A percentile compares a stretch with the other conserved stretches of the same genome.
Evolutionary conservation across 2,888 invertebrate genomes (phyloP).

Genomic region (Octodonta nipae): DNA sequence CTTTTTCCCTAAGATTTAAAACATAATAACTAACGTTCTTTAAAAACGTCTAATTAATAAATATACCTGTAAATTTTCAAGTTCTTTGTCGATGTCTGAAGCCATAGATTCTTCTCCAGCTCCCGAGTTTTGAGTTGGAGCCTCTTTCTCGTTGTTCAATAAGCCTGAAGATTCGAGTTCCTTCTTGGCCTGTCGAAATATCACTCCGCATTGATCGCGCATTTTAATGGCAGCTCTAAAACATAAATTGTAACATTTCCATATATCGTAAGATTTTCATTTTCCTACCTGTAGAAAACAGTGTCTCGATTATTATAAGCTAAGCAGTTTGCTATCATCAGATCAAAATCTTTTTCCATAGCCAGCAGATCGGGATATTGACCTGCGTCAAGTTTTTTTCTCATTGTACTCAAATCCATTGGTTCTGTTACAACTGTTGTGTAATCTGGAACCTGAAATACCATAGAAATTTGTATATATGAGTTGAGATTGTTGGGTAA

Average conservation of each 20-base stretch:
- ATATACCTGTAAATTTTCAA: constrained; percentile 33
- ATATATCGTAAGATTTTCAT: too few relatives aligned
- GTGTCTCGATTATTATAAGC: constrained; percentile 92
- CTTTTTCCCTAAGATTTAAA: constrained; percentile 27
- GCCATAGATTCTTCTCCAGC: constrained; percentile 36
- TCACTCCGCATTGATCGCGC: constrained; percentile 71
- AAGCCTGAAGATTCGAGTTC: constrained; percentile 54
- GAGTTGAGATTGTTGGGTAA: too few relatives aligned
- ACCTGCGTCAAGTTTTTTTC: constrained; percentile 54
- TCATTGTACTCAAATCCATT: constrained; percentile 85
- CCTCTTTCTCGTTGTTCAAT: constrained; percentile 31
- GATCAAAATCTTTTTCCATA: constrained; percentile 77
- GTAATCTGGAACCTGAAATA: constrained; percentile 90
- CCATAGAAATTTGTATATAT: too few relatives aligned
- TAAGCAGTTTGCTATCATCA: constrained; percentile 93
- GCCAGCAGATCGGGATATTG: constrained; percentile 59
- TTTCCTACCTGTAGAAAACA: constrained; percentile 61
- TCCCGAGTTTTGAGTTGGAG: constrained; percentile 13
- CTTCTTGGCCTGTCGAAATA: constrained; percentile 67
- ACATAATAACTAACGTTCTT: constrained; percentile 1
- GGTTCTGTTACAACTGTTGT: constrained; percentile 69
- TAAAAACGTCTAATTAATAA: constrained; percentile 3
- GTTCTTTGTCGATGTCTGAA: constrained; percentile 43
- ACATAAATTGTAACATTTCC: too few relatives aligned
- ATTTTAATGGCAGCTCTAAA: constrained; percentile 40